Evolutionary conservation across 2,113 vertebrate genomes (phyloP).

Genomic region (Cyprinodon brontotheroides): DNA sequence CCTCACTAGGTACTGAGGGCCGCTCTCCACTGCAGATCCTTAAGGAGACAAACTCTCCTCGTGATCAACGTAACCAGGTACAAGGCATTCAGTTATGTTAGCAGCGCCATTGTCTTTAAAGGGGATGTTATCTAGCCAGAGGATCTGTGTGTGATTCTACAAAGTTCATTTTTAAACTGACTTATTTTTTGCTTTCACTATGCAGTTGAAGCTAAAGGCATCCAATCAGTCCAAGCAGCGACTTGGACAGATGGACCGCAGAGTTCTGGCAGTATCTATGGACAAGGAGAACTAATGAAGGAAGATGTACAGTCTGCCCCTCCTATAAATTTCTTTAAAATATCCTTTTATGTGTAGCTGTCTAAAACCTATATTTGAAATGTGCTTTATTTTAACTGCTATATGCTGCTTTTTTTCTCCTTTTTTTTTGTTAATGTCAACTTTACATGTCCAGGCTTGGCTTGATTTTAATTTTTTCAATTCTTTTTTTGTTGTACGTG

Average conservation of each 20-base stretch:
- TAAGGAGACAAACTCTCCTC: conserved; percentile 87
- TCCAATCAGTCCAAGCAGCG: conserved; percentile 76
- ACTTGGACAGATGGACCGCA: conserved; percentile 63
- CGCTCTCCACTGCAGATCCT: conserved; percentile 90
- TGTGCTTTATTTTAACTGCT: conserved; percentile 18
- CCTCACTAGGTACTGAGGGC: conserved; percentile 65
- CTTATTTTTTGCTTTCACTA: neutral
- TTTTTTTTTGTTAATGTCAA: conserved; percentile 61
- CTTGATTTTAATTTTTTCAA: neutral
- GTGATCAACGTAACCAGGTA: conserved; percentile 73
- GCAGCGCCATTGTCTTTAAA: neutral
- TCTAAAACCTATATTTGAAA: conserved; percentile 5
- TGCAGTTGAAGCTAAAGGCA: conserved; percentile 75
- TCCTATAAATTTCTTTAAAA: conserved; percentile 22
- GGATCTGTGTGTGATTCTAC: neutral
- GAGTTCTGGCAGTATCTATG: conserved; percentile 64
- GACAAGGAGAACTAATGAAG: conserved; percentile 79
- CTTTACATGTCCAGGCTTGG: conserved; percentile 41
- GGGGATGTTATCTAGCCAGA: neutral
- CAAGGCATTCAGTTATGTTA: neutral
- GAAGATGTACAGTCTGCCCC: neutral
- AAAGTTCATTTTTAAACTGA: neutral
- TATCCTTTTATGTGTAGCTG: conserved; percentile 51
- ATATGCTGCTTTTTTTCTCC: conserved; percentile 1
- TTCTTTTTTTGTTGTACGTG: neutral